Evolutionary conservation across 2,797 vertebrate genomes (phyloP).

Genomic region (Prunella strophiata): DNA sequence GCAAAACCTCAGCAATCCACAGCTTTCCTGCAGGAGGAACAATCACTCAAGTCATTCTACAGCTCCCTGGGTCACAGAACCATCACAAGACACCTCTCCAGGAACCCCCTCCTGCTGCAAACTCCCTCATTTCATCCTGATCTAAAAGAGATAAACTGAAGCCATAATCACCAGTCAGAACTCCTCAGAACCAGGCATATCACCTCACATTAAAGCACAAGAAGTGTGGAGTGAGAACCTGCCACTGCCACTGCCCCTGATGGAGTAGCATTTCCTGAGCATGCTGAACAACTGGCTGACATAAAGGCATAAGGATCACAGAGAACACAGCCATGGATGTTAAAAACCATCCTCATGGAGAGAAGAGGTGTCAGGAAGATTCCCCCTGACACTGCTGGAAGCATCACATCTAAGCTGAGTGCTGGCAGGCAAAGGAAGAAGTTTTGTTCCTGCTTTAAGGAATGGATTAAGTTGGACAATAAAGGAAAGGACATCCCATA

Average conservation of each 20-base stretch:
- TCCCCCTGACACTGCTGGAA: neutral
- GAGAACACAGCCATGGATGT: accelerated
- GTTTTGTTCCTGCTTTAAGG: neutral
- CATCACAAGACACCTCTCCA: no score
- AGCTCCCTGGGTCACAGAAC: accelerated
- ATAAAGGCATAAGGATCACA: accelerated
- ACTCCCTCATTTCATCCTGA: neutral
- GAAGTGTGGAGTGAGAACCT: neutral
- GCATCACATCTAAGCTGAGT: neutral
- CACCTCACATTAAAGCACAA: neutral
- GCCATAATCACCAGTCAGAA: neutral
- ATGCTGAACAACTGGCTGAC: accelerated
- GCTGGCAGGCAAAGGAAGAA: neutral
- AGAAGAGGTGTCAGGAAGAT: neutral
- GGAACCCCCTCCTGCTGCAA: neutral
- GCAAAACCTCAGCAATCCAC: neutral
- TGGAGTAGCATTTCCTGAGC: accelerated
- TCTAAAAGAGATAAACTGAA: accelerated
- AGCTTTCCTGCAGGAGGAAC: neutral
- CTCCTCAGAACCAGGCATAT: neutral
- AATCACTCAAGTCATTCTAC: neutral
- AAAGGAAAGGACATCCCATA: neutral
- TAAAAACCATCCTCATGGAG: neutral
- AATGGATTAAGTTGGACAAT: accelerated
- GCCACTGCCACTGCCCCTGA: neutral